Percentiles rank a stretch among this genome's conserved stretches.
These are phyloP conservation scores for Hymenopus coronatus DNA, from an alignment of 2,888 invertebrate genomes.

Conservation along the genomic window DNA sequence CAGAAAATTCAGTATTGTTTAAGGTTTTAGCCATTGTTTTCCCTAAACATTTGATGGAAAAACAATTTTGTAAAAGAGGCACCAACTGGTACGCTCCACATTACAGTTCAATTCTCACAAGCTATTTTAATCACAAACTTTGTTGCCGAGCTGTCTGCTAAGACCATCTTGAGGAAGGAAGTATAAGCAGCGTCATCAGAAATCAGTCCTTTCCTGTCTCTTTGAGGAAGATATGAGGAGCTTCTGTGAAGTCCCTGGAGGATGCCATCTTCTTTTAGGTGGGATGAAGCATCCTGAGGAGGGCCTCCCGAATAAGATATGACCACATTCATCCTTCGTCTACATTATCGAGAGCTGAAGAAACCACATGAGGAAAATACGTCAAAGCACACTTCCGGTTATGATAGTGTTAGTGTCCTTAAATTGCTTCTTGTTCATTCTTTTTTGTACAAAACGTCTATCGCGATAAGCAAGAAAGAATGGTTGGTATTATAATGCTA, in stretches of 20 bases:
- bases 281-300: background rate
- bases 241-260: background rate
- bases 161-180: background rate
- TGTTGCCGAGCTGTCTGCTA: background rate
- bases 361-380: background rate
- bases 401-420: background rate
- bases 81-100: too few species aligned
- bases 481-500: too few species aligned
- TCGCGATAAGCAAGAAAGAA: too few species aligned
- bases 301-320: background rate
- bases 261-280: background rate
- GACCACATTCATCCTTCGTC: background rate
- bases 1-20: too few species aligned
- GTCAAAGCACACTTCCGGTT: background rate
- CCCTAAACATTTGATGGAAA: too few species aligned
- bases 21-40: too few species aligned
- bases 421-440: background rate
- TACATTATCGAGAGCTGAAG: background rate
- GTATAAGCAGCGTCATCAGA: background rate
- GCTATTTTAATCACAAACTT: background rate
- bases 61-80: too few species aligned
- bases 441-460: too few species aligned
- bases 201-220: background rate
- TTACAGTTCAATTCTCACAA: background rate
- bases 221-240: background rate